phyloP scores from a whole-genome alignment of 2,797 vertebrate species.

The Dicrostonyx torquatus region DNA sequence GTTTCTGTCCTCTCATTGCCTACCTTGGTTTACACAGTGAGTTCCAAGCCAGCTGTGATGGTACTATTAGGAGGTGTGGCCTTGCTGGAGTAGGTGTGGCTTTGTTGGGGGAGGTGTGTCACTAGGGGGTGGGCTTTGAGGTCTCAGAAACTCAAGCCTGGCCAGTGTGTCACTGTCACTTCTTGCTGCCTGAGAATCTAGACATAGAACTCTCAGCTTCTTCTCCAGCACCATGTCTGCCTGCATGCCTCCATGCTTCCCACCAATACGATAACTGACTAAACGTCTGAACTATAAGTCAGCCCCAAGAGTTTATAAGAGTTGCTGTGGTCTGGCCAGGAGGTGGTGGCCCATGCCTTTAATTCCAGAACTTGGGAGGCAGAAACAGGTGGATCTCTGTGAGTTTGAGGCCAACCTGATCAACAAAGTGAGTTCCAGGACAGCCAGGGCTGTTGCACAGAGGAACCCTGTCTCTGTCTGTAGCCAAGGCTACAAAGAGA shows the following conservation, averaged over 20 bases:
- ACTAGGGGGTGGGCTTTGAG: background rate
- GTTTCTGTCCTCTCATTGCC: background rate
- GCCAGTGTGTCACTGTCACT: background rate
- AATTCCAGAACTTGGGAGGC: background rate
- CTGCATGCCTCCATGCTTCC: too few species aligned
- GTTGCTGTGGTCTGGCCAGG: too few species aligned
- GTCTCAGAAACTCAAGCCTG: background rate
- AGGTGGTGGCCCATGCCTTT: background rate
- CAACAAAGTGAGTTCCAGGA: background rate
- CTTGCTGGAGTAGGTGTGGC: too few species aligned
- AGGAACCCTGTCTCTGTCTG: too few species aligned
- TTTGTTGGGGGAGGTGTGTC: background rate
- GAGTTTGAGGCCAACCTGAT: background rate
- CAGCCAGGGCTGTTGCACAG: background rate
- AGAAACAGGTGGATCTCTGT: background rate
- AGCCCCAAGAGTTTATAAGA: too few species aligned
- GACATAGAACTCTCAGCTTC: too few species aligned
- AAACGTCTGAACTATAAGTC: too few species aligned
- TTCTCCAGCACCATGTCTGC: too few species aligned
- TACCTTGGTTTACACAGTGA: background rate
- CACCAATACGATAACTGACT: too few species aligned
- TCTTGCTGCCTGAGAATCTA: background rate
- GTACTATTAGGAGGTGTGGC: too few species aligned
- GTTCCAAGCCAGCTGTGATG: background rate
- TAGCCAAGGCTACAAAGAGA: background rate